Evolutionary conservation across 2,888 invertebrate species (phyloP).

Genomic region (Amphipoea oculea): DNA sequence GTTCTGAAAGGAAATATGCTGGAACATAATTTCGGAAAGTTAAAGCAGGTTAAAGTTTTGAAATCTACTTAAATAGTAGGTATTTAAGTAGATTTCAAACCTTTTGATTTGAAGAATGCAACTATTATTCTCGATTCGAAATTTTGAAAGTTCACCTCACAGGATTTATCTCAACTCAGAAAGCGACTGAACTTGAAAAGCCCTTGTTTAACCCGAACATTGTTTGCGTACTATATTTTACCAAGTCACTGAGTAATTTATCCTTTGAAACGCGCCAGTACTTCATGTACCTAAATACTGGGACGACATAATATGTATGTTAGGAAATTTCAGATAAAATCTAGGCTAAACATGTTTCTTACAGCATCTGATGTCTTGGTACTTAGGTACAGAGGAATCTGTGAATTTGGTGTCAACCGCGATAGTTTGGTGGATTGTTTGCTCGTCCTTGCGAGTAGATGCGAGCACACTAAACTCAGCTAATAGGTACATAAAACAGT

Average conservation of each 20-base stretch:
- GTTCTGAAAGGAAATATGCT: background rate
- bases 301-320: slow-evolving; percentile 66
- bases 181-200: background rate
- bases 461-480: background rate
- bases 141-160: slow-evolving; percentile 5
- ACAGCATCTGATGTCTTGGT: slow-evolving; percentile 71
- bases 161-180: background rate
- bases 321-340: slow-evolving; percentile 56
- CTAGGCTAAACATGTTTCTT: slow-evolving; percentile 58
- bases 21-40: background rate
- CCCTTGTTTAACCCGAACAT: background rate
- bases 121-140: background rate
- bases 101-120: slow-evolving; percentile 10
- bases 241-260: slow-evolving; percentile 13
- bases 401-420: slow-evolving; percentile 23
- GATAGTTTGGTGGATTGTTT: slow-evolving; percentile 2
- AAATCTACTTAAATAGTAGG: background rate
- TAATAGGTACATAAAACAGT: too few relatives aligned
- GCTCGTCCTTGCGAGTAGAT: background rate
- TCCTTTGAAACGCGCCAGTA: slow-evolving; percentile 40
- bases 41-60: slow-evolving; percentile 1
- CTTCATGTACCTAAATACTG: slow-evolving; percentile 65
- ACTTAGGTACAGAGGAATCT: slow-evolving; percentile 51
- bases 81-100: too few relatives aligned
- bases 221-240: slow-evolving; percentile 11